A percentile compares a stretch with the other conserved stretches of the same genome.
These are phyloP conservation scores for Leptura quadrifasciata DNA, from an alignment of 2,888 invertebrate genomes.

Conservation along the genomic window DNA sequence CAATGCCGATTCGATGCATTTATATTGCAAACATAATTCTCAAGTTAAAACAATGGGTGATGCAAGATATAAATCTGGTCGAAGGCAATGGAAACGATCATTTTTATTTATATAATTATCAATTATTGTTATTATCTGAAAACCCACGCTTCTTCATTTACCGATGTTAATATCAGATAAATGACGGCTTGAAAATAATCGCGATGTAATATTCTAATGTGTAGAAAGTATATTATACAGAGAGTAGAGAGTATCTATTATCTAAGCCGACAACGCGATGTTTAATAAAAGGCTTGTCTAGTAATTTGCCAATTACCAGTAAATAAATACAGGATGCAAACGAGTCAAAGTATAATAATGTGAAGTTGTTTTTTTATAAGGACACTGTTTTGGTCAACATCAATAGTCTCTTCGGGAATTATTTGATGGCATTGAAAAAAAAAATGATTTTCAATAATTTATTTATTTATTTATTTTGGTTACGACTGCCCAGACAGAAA, in stretches of 20 bases:
- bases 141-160: constrained; percentile 53
- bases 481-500: too few species aligned
- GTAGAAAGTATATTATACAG: background rate
- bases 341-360: too few species aligned
- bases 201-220: background rate
- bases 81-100: constrained; percentile 34
- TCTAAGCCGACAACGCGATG: too few species aligned
- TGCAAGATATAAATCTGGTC: constrained; percentile 49
- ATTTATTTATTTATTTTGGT: too few species aligned
- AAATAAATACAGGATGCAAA: background rate
- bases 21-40: constrained; percentile 47
- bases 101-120: constrained; percentile 58
- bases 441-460: too few species aligned
- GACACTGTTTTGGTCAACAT: too few species aligned
- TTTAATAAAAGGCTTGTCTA: background rate
- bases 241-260: background rate
- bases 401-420: too few species aligned
- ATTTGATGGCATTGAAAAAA: too few species aligned
- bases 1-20: constrained; percentile 46
- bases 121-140: constrained; percentile 57
- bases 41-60: constrained; percentile 49
- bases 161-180: constrained; percentile 49
- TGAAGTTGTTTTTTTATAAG: too few species aligned
- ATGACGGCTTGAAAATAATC: background rate
- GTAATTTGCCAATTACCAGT: background rate